Conservation (phyloP, 1,140 invertebrate species). For the Hesperophylax magnus region DNA sequence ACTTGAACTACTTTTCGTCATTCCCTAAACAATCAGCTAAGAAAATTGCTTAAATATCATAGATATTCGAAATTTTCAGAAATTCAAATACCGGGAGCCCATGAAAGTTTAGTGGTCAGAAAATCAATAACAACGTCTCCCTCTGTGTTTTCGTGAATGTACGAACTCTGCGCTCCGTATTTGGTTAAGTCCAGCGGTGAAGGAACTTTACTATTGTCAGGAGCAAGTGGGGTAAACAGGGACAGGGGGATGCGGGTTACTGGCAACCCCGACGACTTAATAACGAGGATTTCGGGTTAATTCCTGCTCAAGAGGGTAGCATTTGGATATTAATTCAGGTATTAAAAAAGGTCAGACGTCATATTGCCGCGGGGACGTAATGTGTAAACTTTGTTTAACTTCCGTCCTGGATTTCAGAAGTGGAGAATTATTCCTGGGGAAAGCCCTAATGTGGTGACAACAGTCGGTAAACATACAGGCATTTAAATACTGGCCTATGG, state of each 20-base stretch:
- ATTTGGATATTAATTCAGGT: constrained; percentile 43
- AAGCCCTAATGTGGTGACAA: constrained; percentile 17
- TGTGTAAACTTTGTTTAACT: constrained; percentile 28
- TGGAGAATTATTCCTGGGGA: constrained; percentile 6
- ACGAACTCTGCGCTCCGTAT: constrained; percentile 14
- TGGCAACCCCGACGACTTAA: constrained; percentile 44
- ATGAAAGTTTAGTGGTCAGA: constrained; percentile 19
- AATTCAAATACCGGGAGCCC: neutral
- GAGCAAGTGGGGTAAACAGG: neutral
- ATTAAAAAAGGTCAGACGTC: constrained; percentile 46
- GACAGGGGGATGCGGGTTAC: neutral
- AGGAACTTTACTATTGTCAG: constrained; percentile 18
- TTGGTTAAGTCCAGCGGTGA: constrained; percentile 15
- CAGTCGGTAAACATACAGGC: too few relatives aligned
- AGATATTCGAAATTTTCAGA: neutral
- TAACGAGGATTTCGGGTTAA: constrained; percentile 54
- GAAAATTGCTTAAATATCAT: too few relatives aligned
- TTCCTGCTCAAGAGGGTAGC: constrained; percentile 44
- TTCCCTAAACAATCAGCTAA: too few relatives aligned
- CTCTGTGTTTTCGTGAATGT: constrained; percentile 29
- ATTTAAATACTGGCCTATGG: too few relatives aligned
- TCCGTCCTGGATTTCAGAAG: constrained; percentile 9
- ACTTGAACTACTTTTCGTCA: too few relatives aligned
- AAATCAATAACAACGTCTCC: constrained; percentile 23
- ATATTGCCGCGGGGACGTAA: constrained; percentile 25